Base-by-base conservation (phyloP, 1,140 invertebrate genomes). In the Drosophila arawakana region DNA sequence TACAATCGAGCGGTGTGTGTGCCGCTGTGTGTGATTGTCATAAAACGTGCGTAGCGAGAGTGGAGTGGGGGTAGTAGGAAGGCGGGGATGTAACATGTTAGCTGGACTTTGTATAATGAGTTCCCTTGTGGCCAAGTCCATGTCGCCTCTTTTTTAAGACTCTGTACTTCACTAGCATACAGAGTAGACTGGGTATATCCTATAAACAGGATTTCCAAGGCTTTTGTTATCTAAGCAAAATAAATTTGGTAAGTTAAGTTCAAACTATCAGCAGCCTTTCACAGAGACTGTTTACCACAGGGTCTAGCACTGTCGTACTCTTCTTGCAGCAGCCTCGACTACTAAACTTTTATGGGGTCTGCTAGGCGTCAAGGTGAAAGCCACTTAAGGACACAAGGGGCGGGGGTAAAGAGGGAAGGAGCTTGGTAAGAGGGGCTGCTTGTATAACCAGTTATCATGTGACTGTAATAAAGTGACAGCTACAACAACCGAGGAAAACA, bases 401-500 rank as follows among this genome's bases (percentile, higher is more conserved):
- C 3, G 25, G 25, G 25, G 25, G 3, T 30, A 30, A 30, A 30
- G 4, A 30, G 25, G 25, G 25, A 0, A 30, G 25, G 25, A 6
- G 25, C 15, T 5, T 30, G 25, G 25, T 3, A 3, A 30, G 25
- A 5, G 25, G 25, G 25, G 25, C 4, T 30, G 25, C 25, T 30
- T 30, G 25, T 30, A 30, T 30, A 30, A 30, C 30, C 68, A 76
- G 73, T 76, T 76, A 76, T 72, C 73, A 63, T 60, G 60, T 60
- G 73, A 60, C 73, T 59, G 67, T 71, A 71, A 76, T 76, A 61
- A 76, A 71, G 68, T 76, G 73, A 76, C 68, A 71, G 73, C 49
- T 59, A 59, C 71, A 67, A 67, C 70, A 46, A 11, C 44, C 41
- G 49, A 50, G 50, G 21, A 71, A 34, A 18, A 25, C 55, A 69